Conservation (phyloP, 2,888 invertebrate genomes). For the Drosophila siamana region DNA sequence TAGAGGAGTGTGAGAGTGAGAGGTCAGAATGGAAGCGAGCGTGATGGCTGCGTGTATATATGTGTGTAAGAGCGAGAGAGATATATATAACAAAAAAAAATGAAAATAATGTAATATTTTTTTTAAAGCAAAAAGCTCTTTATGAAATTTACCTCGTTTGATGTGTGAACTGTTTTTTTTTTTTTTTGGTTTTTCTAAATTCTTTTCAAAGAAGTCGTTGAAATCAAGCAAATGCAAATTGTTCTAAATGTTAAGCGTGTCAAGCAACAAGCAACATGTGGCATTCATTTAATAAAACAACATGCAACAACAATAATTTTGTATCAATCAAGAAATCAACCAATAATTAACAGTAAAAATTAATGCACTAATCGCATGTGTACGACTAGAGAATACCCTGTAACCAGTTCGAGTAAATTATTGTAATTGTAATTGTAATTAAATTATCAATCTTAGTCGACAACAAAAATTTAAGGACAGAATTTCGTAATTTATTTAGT, state of each 20-base stretch:
- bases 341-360: slow-evolving; percentile 1
- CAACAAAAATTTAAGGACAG: too few relatives aligned
- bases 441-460: too few relatives aligned
- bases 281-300: slow-evolving; percentile 28
- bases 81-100: slow-evolving; percentile 4
- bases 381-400: slow-evolving; percentile 3
- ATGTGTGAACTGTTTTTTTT: slow-evolving; percentile 34
- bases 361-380: background rate
- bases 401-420: background rate
- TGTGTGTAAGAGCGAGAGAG: slow-evolving; percentile 24
- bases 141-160: slow-evolving; percentile 48
- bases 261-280: slow-evolving; percentile 19
- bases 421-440: too few relatives aligned
- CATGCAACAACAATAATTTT: slow-evolving; percentile 10
- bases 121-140: background rate
- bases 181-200: slow-evolving; percentile 3
- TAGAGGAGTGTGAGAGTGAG: background rate
- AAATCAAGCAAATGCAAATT: slow-evolving; percentile 13
- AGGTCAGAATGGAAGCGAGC: background rate
- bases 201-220: background rate
- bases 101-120: slow-evolving; percentile 3
- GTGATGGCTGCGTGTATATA: slow-evolving; percentile 18
- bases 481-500: too few relatives aligned
- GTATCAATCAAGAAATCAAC: background rate
- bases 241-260: slow-evolving; percentile 15